Base-by-base conservation (phyloP, 1,140 invertebrate genomes). In the Heliconius congener region DNA sequence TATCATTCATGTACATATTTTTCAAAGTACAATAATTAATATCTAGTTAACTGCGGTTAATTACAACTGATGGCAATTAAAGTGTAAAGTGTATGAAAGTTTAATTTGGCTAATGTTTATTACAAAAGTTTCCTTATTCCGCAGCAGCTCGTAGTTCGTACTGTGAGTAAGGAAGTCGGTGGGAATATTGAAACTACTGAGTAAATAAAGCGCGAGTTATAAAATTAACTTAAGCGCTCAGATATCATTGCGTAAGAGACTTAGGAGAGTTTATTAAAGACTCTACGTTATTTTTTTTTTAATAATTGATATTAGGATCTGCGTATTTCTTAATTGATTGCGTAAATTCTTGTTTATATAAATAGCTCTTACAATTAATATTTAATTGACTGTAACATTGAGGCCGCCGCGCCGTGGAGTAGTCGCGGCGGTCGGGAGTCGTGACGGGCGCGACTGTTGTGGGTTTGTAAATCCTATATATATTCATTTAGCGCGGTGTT, bases 71-170 rank as follows among this genome's bases (percentile, higher is more conserved):
- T 6, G 16, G 11, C 11, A 66, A 66, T 66, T 66, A 66, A 66
- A 66, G 23, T 66, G 27, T 30, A 66, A 66, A 27, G 27, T 66
- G 23, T 66, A 30, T 66, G 11, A 66, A 66, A 66, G 13, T 75
- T 55, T 74, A 34, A 60, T 60, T 75, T 75, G 37, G 55, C 55
- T 75, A 42, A 75, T 60, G 74, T 75, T 75, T 75, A 75, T 60
- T 75, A 39, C 34, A 30, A 66, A 75, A 75, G 30, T 75, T 75
- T 75, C 8, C 74, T 37, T 37, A 39, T 39, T 66, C 60, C 74
- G 27, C 8, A 37, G 73, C 50, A 37, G 55, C 27, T 23, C 30
- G 30, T 30, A 30, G 30, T 1, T 60, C 73, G 39, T 39, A 37
- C 23, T 23, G 74, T 57, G 18, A 75, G 52, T 27, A 37, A 75